A percentile compares a stretch with the other conserved stretches of the same genome.
phyloP scores from a whole-genome alignment of 2,888 invertebrate genomes.

The Halocaridina rubra region DNA sequence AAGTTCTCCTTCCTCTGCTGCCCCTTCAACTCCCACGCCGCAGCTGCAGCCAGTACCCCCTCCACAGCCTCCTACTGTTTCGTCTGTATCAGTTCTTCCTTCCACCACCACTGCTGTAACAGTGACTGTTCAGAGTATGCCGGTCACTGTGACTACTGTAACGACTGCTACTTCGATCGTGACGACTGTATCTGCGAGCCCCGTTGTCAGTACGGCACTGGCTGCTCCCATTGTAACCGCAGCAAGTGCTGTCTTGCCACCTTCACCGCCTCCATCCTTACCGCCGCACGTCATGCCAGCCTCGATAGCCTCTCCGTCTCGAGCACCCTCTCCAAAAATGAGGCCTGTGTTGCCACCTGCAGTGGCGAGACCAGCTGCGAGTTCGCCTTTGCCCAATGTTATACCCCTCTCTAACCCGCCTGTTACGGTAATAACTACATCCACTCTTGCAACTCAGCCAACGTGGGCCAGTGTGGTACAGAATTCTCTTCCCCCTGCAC shows the following conservation, averaged over 20 bases:
- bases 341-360: constrained; percentile 64
- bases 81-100: not conserved
- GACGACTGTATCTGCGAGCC: not conserved
- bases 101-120: not conserved
- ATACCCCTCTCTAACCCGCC: constrained; percentile 3
- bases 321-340: constrained; percentile 50
- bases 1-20: constrained; percentile 57
- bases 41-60: constrained; percentile 14
- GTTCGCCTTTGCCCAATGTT: constrained; percentile 13
- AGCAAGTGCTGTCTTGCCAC: not conserved
- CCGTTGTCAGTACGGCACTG: not conserved
- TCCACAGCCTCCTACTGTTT: constrained; percentile 15
- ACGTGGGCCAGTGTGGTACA: constrained; percentile 41
- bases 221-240: not conserved
- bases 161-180: not conserved
- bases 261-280: not conserved
- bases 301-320: constrained; percentile 10
- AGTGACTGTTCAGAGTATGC: not conserved
- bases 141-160: not conserved
- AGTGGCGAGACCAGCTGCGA: constrained; percentile 35
- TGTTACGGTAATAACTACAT: not conserved
- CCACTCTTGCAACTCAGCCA: constrained; percentile 10
- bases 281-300: not conserved
- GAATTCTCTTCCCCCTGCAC: constrained; percentile 65
- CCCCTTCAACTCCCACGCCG: constrained; percentile 23